Evolutionary conservation across 2,797 vertebrate species (phyloP), one percentile per base, ranked within the genome.

Genomic region (Jordanella pulchra): DNA sequence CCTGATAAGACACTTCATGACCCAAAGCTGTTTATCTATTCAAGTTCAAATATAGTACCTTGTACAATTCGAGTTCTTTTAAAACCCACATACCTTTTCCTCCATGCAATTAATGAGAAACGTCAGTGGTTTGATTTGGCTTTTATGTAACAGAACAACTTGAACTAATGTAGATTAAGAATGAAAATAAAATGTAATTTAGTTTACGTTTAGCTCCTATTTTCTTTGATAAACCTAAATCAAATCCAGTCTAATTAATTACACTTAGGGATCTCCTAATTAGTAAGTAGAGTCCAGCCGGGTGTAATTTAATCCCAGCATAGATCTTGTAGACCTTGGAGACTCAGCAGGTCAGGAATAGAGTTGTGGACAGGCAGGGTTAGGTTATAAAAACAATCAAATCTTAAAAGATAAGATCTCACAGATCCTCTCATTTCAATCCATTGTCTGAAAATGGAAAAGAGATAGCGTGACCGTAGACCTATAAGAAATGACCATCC

Each of bases 1-100:
- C 11, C 9, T 45, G 32, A 66, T 4, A 12, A 72, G n/a, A 55
- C 15, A 47, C 25, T 73, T 10, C 66, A 74, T 51, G 48, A 60
- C n/a, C 3, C 14, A 11, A 45, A 35, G 76, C 17, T 47, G 64
- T 0, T 39, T 48, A 48, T 45, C 68, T 28, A 3, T 44, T 69
- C 1, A 15, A 39, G 72, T 58, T 74, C 18, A 18, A 1, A 13
- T 32, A 25, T 35, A 11, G 58, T 35, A 17, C 11, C 51, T 25
- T 27, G 15, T 25, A 27, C 51, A 4, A 13, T 54, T 54, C 21
- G 10, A 21, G 23, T 39, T 63, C 35, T 23, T 21, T 11, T n/a
- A 13, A n/a, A 61, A 48, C 14, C 47, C 14, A 45, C 3, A 2
- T 3, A 39, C 7, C 12, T 63, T 63, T 63, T 44, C 23, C 23